phyloP scores from a whole-genome alignment of 2,888 invertebrate genomes.

The Portevinia maculata region DNA sequence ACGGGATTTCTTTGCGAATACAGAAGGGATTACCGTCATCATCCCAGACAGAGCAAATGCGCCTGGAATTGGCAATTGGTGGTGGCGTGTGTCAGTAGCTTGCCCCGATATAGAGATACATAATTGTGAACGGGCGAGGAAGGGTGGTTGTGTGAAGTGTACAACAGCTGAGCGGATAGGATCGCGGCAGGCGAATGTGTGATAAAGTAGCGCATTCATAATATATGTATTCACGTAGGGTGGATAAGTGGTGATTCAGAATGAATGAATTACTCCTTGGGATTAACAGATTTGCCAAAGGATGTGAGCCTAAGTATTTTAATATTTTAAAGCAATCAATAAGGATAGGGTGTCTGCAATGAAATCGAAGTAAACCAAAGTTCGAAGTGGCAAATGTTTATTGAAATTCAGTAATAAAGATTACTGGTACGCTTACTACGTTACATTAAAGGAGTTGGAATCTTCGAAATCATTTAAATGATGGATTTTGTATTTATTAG shows the following conservation, averaged over 20 bases:
- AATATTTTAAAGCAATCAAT: background rate
- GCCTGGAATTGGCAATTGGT: constrained; percentile 38
- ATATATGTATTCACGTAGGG: constrained; percentile 49
- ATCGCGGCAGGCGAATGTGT: constrained; percentile 33
- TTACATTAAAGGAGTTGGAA: no score
- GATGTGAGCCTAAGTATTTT: background rate
- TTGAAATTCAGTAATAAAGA: no score
- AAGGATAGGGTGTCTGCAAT: background rate
- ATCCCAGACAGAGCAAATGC: constrained; percentile 43
- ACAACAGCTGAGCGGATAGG: constrained; percentile 41
- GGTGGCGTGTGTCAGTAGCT: constrained; percentile 53
- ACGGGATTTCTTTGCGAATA: constrained; percentile 66
- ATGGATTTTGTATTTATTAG: no score
- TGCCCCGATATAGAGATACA: constrained; percentile 53
- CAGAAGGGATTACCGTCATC: constrained; percentile 71
- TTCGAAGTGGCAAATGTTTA: no score
- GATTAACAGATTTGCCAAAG: constrained; percentile 6
- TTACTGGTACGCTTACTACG: no score
- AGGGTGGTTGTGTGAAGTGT: constrained; percentile 41
- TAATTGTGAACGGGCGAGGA: constrained; percentile 4
- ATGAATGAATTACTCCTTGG: constrained; percentile 23
- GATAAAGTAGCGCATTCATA: constrained; percentile 62
- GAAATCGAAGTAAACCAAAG: background rate
- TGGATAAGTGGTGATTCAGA: constrained; percentile 3
- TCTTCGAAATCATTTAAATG: no score